Conservation (phyloP, 2,888 invertebrate genomes). For the Apoda limacodes region DNA sequence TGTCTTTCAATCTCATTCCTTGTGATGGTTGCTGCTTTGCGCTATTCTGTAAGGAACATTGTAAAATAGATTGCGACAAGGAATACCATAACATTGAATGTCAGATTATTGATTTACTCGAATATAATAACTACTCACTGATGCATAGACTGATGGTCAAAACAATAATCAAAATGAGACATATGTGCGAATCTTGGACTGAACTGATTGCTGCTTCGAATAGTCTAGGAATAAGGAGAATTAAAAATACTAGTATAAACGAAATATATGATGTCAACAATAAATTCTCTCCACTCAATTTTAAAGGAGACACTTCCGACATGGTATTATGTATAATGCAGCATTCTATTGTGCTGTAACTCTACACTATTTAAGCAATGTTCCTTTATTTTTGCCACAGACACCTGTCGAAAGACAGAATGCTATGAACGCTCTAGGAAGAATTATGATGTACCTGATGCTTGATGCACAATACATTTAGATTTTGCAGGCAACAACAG, state of each 20-base stretch:
- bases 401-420: slow-evolving; percentile 9
- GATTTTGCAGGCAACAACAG: slow-evolving; percentile 5
- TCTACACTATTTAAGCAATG: slow-evolving; percentile 16
- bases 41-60: slow-evolving; percentile 23
- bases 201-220: slow-evolving; percentile 19
- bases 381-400: slow-evolving; percentile 19
- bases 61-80: slow-evolving; percentile 16
- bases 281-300: slow-evolving; percentile 18
- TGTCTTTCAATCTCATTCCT: slow-evolving; percentile 22
- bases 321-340: slow-evolving; percentile 21
- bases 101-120: slow-evolving; percentile 15
- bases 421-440: slow-evolving; percentile 19
- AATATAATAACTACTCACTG: slow-evolving; percentile 3
- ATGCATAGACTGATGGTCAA: slow-evolving; percentile 15
- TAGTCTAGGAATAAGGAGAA: slow-evolving; percentile 15
- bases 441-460: slow-evolving; percentile 22
- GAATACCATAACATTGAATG: slow-evolving; percentile 25
- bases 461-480: slow-evolving; percentile 9
- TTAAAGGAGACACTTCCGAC: slow-evolving; percentile 16
- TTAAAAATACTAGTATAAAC: slow-evolving; percentile 14
- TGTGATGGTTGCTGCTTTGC: slow-evolving; percentile 23
- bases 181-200: slow-evolving; percentile 18
- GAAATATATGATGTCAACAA: slow-evolving; percentile 19
- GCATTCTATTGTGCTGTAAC: slow-evolving; percentile 19
- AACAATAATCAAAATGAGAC: slow-evolving; percentile 21